These are phyloP conservation scores for Chloroclysta siterata DNA, from an alignment of 2,888 invertebrate genomes.

Conservation along the genomic window DNA sequence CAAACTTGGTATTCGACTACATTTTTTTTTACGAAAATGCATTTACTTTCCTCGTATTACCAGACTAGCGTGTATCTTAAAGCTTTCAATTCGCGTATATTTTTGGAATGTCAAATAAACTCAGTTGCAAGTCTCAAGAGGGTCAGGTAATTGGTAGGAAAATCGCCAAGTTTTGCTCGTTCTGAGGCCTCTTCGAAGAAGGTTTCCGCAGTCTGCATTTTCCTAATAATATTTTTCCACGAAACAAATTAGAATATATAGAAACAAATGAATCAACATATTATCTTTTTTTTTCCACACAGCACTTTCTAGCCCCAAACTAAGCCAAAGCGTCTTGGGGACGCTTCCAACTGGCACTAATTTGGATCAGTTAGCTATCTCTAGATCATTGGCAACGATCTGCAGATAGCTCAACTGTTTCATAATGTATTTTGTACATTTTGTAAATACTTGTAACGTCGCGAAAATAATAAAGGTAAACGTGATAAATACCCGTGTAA, in stretches of 20 bases:
- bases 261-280: background rate
- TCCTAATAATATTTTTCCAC: background rate
- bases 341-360: too few relatives aligned
- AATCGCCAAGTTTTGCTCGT: constrained; percentile 35
- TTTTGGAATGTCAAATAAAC: constrained; percentile 30
- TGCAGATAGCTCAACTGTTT: too few relatives aligned
- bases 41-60: constrained; percentile 14
- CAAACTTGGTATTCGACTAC: too few relatives aligned
- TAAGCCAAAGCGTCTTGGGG: too few relatives aligned
- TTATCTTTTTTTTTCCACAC: too few relatives aligned
- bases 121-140: constrained; percentile 43
- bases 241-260: background rate
- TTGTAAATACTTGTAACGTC: too few relatives aligned
- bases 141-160: constrained; percentile 44
- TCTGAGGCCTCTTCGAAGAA: constrained; percentile 17
- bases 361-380: too few relatives aligned
- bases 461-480: too few relatives aligned
- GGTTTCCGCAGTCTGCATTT: background rate
- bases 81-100: constrained; percentile 17
- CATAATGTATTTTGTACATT: too few relatives aligned
- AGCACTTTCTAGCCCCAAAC: too few relatives aligned
- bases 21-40: background rate
- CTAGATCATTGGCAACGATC: too few relatives aligned
- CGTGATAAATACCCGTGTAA: too few relatives aligned
- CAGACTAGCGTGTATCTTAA: constrained; percentile 3